Evolutionary conservation across 1,140 invertebrate genomes (phyloP).

Genomic region (Papilio polytes): DNA sequence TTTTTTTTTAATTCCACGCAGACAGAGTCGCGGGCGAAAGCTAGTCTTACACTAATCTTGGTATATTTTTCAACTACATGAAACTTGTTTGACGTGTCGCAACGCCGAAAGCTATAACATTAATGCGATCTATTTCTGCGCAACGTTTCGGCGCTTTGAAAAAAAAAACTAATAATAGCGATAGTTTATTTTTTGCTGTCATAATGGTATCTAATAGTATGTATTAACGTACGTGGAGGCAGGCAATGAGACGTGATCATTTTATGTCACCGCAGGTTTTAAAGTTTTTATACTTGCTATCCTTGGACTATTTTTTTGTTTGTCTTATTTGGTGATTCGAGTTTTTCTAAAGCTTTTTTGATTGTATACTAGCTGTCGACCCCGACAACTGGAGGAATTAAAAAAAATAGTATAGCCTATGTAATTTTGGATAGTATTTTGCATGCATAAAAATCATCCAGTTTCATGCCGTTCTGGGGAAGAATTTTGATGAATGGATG

Average conservation of each 20-base stretch:
- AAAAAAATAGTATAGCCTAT: too few species aligned
- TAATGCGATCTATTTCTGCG: background rate
- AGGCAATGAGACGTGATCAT: constrained; percentile 11
- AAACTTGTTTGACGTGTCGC: constrained; percentile 12
- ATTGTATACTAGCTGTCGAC: background rate
- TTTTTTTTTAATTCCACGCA: too few species aligned
- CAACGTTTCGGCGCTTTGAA: background rate
- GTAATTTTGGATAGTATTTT: too few species aligned
- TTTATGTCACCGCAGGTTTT: constrained; percentile 28
- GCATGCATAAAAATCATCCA: too few species aligned
- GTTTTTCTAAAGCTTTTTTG: background rate
- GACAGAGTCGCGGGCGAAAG: too few species aligned
- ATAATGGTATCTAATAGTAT: constrained; percentile 18
- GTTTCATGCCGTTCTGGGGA: too few species aligned
- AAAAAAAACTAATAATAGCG: background rate
- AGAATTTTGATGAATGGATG: too few species aligned
- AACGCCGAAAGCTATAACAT: background rate
- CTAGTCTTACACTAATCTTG: too few species aligned
- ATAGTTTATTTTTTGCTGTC: constrained; percentile 8
- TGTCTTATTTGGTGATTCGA: background rate
- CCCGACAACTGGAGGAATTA: too few species aligned
- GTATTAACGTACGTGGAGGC: constrained; percentile 23
- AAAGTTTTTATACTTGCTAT: background rate
- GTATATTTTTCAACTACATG: background rate
- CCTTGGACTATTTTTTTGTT: constrained; percentile 15